Percentiles rank a stretch among this genome's conserved stretches.
Evolutionary conservation across 1,140 invertebrate species (phyloP).

Genomic region (Bursaphelenchus mucronatus): DNA sequence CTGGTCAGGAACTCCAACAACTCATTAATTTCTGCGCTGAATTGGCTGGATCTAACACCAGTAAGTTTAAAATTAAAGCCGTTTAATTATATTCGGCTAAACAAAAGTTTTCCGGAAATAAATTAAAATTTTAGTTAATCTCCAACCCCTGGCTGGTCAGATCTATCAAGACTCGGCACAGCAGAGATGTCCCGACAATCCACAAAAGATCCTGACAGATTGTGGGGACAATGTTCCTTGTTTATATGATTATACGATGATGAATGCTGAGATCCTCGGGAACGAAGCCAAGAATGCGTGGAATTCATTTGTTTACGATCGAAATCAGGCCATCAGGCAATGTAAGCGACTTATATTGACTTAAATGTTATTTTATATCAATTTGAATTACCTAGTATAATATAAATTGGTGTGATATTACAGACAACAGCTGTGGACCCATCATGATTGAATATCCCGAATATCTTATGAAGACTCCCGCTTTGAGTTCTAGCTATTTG

Average conservation of each 20-base stretch:
- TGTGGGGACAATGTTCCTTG: slow-evolving; percentile 59
- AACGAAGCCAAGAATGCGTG: slow-evolving; percentile 51
- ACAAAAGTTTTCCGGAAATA: slow-evolving; percentile 3
- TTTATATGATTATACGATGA: slow-evolving; percentile 53
- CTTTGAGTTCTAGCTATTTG: slow-evolving; percentile 53
- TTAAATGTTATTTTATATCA: neutral
- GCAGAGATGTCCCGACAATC: slow-evolving; percentile 56
- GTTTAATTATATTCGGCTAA: neutral
- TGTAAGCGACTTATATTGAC: slow-evolving; percentile 35
- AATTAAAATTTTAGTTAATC: slow-evolving; percentile 36
- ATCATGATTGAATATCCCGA: slow-evolving; percentile 61
- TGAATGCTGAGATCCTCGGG: slow-evolving; percentile 57
- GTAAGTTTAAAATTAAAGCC: slow-evolving; percentile 12
- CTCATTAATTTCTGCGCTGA: slow-evolving; percentile 40
- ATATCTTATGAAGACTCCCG: slow-evolving; percentile 57
- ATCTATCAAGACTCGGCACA: slow-evolving; percentile 49
- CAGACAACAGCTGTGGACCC: slow-evolving; percentile 60
- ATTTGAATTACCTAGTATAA: slow-evolving; percentile 9
- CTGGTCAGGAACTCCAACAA: slow-evolving; percentile 36
- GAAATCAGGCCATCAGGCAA: slow-evolving; percentile 50
- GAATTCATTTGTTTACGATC: slow-evolving; percentile 48
- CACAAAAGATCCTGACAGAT: slow-evolving; percentile 47
- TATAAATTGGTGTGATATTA: slow-evolving; percentile 36
- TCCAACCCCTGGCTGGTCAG: slow-evolving; percentile 51
- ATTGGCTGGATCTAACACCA: slow-evolving; percentile 33